These are phyloP conservation scores for Eulemur rubriventer DNA, from an alignment of 2,797 vertebrate genomes.

Conservation along the genomic window DNA sequence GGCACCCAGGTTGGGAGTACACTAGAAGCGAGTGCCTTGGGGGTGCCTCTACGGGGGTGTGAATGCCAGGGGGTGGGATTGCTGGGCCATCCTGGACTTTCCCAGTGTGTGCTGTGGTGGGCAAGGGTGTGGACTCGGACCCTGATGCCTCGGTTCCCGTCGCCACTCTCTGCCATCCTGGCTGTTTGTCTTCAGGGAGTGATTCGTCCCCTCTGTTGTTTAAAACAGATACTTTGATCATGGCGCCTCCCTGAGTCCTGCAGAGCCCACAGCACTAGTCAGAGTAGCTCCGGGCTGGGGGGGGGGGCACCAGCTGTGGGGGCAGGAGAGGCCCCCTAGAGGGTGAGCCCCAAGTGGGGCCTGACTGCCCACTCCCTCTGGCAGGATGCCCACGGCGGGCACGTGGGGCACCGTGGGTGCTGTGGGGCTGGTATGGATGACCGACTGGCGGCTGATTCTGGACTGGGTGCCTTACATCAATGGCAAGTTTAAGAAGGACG, in stretches of 20 bases:
- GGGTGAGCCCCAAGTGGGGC: not conserved
- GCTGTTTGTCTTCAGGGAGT: not conserved
- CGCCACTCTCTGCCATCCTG: not conserved
- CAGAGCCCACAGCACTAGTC: not conserved
- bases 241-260: not conserved
- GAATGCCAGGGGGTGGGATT: not conserved
- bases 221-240: too few species aligned
- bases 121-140: not conserved
- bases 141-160: not conserved
- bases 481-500: constrained; percentile 92
- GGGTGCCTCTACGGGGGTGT: rapidly evolving
- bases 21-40: too few species aligned
- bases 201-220: not conserved
- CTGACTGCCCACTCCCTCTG: not conserved
- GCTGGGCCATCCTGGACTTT: not conserved
- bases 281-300: too few species aligned
- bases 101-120: not conserved
- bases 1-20: not conserved
- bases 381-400: constrained; percentile 89
- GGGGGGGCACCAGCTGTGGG: too few species aligned
- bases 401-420: constrained; percentile 89
- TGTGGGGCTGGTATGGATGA: constrained; percentile 90
- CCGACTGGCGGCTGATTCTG: constrained; percentile 93
- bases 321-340: not conserved
- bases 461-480: constrained; percentile 94